phyloP scores from a whole-genome alignment of 2,113 vertebrate genomes.

The Papio anubis region DNA sequence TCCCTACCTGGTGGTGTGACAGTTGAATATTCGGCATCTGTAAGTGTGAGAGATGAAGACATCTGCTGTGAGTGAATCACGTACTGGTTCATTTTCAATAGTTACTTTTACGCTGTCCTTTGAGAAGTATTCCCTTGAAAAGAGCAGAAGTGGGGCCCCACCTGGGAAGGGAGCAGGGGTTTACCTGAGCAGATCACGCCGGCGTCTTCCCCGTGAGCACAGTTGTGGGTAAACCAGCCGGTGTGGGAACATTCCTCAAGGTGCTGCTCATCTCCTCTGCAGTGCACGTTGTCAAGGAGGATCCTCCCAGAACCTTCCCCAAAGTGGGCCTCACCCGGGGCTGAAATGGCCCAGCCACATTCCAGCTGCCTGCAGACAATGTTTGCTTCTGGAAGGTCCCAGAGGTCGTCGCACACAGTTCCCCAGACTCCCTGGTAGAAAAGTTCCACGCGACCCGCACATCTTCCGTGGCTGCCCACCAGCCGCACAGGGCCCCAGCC shows the following conservation, averaged over 20 bases:
- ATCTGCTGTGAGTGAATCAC: not conserved
- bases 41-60: not conserved
- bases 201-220: constrained; percentile 56
- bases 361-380: constrained; percentile 77
- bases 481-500: constrained; percentile 48
- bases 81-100: not conserved
- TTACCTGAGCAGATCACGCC: constrained; percentile 76
- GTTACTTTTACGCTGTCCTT: not conserved
- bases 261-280: not conserved
- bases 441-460: constrained; percentile 48
- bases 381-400: constrained; percentile 67
- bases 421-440: constrained; percentile 47
- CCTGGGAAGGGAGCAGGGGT: not conserved
- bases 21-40: not conserved
- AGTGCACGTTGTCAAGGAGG: constrained; percentile 49
- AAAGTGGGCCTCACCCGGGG: constrained; percentile 45
- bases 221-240: constrained; percentile 73
- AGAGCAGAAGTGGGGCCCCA: no score
- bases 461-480: not conserved
- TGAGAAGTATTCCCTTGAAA: not conserved
- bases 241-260: constrained; percentile 44
- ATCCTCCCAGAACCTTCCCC: constrained; percentile 69
- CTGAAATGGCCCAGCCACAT: constrained; percentile 65
- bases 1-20: not conserved
- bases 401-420: constrained; percentile 74